A percentile compares a stretch with the other conserved stretches of the same genome.
These are phyloP conservation scores for Eidolon dupreanum DNA, from an alignment of 2,797 vertebrate species.

Conservation along the genomic window DNA sequence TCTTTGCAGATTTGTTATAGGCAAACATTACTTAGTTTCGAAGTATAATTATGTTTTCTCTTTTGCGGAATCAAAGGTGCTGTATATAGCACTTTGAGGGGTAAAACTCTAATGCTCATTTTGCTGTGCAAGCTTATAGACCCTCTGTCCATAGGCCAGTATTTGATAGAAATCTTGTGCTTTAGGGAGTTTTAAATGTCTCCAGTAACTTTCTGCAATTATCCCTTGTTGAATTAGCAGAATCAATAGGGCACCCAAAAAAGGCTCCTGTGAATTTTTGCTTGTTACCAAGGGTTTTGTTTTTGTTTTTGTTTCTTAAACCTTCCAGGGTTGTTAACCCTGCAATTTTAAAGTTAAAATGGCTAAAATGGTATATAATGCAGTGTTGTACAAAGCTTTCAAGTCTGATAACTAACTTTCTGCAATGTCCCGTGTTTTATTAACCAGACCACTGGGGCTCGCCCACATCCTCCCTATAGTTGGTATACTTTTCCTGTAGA, in stretches of 20 bases:
- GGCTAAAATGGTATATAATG: not conserved
- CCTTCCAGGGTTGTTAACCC: slow-evolving; percentile 61
- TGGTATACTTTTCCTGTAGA: slow-evolving; percentile 56
- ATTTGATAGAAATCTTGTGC: slow-evolving; percentile 59
- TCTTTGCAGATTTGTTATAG: not conserved
- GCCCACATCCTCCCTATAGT: not conserved
- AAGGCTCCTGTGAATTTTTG: slow-evolving; percentile 66
- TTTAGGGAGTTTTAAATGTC: slow-evolving; percentile 67
- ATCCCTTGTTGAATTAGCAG: slow-evolving; percentile 72
- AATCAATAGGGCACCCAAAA: slow-evolving; percentile 71
- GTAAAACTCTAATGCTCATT: slow-evolving; percentile 44
- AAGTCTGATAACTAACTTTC: slow-evolving; percentile 62
- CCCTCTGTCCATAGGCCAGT: slow-evolving; percentile 36
- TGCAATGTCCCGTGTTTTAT: slow-evolving; percentile 55
- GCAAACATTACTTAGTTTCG: slow-evolving; percentile 21
- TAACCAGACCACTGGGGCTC: slow-evolving; percentile 62
- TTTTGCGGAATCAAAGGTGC: not conserved
- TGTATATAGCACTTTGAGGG: not conserved
- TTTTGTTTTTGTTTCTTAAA: slow-evolving; percentile 46
- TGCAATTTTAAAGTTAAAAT: slow-evolving; percentile 63
- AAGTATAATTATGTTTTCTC: not conserved
- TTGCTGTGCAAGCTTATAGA: slow-evolving; percentile 39
- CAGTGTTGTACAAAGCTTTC: slow-evolving; percentile 9
- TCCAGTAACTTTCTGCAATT: slow-evolving; percentile 71
- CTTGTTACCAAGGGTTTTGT: not conserved